A percentile compares a stretch with the other conserved stretches of the same genome.
Conservation (phyloP, 2,888 invertebrate genomes). For the Papilio gigon region DNA sequence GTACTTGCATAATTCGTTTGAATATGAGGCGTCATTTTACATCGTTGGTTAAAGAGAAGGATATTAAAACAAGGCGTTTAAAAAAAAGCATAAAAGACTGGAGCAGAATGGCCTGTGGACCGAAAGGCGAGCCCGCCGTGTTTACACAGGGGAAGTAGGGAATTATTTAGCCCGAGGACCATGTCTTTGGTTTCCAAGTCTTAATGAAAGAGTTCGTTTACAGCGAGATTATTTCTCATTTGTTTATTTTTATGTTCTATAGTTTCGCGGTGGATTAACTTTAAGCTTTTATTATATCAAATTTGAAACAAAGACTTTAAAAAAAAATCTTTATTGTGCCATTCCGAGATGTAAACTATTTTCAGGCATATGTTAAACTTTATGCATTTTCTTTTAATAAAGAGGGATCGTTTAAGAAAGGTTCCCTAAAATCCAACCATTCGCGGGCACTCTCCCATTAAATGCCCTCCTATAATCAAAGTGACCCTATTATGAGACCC, state of each 20-base stretch:
- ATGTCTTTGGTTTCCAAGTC: constrained; percentile 64
- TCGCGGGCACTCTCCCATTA: constrained; percentile 27
- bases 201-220: constrained; percentile 74
- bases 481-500: constrained; percentile 43
- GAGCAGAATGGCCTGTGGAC: constrained; percentile 27
- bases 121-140: constrained; percentile 46
- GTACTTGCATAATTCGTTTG: constrained; percentile 11
- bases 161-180: constrained; percentile 61
- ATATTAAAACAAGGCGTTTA: constrained; percentile 39
- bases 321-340: too few species aligned
- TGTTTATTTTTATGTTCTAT: constrained; percentile 63
- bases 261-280: constrained; percentile 53
- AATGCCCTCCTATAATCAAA: constrained; percentile 39
- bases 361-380: not conserved
- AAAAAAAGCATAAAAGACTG: constrained; percentile 34
- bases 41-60: constrained; percentile 36
- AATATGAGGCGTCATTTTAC: constrained; percentile 38
- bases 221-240: constrained; percentile 65
- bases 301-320: constrained; percentile 41
- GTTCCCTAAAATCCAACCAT: constrained; percentile 8
- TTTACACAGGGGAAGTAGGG: constrained; percentile 59
- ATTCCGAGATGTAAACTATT: not conserved
- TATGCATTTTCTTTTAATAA: constrained; percentile 6
- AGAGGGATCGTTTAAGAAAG: not conserved
- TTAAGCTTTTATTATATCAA: constrained; percentile 47